Base-by-base conservation (phyloP, 1,140 invertebrate species). In the Nephila pilipes region DNA sequence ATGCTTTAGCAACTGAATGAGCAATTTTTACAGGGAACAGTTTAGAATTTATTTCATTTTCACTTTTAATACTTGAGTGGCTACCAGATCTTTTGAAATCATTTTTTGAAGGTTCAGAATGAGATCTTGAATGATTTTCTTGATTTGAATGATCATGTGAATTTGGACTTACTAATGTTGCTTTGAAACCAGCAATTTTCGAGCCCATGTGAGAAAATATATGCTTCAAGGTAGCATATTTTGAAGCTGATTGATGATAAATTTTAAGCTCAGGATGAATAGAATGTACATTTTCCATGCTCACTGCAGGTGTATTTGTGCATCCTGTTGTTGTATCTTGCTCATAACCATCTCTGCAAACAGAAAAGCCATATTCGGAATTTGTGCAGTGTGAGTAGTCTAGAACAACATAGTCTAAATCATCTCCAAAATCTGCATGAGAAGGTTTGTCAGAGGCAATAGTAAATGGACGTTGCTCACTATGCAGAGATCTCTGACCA, bases 251-350 rank as follows among this genome's bases (percentile, higher is more conserved):
- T 1, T 97, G 96, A 93, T 97, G 96, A 94, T 98, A 97, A 94
- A 98, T 97, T 95, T 97, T 97, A 94, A 97, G 97, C 94, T 97
- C 97, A 0, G 97, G 97, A 95, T 97, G 97, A 90, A 97, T 96
- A 94, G 96, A 96, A 75, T 95, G 90, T 85, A 95, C 95, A 90
- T 94, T 94, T 69, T 95, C 95, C 63, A 95, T 95, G 94, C 95
- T 96, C 80, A 94, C 95, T 55, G 94, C 95, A 93, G 60, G 96
- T 94, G 94, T 96, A 95, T 63, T 95, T 94, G 94, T 94, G 81
- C 95, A 95, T 29, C 96, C 96, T 0, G 95, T 96, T 4, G 96
- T 95, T 46, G 96, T 96, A 58, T 97, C 96, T 58, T 96, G 54
- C 93, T 96, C 94, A 94, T 89, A 89, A 1, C 96, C 93, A 95